phyloP scores from a whole-genome alignment of 2,888 invertebrate genomes.

The Meandrusa payeni region DNA sequence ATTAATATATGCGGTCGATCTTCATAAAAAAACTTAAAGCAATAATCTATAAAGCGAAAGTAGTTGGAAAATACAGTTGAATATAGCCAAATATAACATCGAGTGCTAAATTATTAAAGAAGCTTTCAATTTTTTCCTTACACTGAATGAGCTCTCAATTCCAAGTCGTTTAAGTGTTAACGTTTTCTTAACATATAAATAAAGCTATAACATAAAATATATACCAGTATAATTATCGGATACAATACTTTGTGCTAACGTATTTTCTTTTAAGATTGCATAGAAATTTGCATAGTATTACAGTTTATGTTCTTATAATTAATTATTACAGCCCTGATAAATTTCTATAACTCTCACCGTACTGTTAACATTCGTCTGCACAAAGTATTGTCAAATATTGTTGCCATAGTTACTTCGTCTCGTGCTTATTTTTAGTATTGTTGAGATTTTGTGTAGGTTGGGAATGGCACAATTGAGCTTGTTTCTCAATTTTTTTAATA shows the following conservation, averaged over 20 bases:
- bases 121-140: background rate
- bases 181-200: too few relatives aligned
- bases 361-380: conserved; percentile 39
- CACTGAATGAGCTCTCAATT: conserved; percentile 12
- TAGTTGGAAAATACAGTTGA: background rate
- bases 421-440: conserved; percentile 28
- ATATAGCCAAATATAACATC: conserved; percentile 3
- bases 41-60: too few relatives aligned
- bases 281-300: conserved; percentile 46
- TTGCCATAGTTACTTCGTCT: conserved; percentile 30
- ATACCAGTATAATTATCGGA: background rate
- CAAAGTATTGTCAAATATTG: conserved; percentile 49
- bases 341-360: conserved; percentile 12
- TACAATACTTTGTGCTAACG: conserved; percentile 31
- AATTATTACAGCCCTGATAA: conserved; percentile 28
- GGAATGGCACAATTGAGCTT: conserved; percentile 37
- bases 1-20: background rate
- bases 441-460: conserved; percentile 35
- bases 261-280: conserved; percentile 44
- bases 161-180: background rate
- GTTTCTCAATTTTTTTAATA: background rate
- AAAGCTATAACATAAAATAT: too few relatives aligned
- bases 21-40: too few relatives aligned
- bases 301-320: conserved; percentile 31
- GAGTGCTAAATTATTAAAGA: conserved; percentile 2